Evolutionary conservation across 53 echinoderm and acorn worm genomes (phyloP).

Genomic region (Stichopus horrens): DNA sequence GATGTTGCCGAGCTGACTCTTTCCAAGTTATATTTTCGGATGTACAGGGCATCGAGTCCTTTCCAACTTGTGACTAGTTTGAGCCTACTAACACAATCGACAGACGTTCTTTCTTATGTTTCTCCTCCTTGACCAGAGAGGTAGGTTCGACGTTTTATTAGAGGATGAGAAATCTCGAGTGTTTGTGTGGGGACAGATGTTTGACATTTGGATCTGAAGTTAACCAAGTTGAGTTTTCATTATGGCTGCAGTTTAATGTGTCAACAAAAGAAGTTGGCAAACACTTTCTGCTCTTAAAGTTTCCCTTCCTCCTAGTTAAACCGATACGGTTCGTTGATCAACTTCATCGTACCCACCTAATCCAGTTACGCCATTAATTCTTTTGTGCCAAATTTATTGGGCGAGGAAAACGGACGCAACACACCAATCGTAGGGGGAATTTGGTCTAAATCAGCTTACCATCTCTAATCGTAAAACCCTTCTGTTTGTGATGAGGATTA

Average conservation of each 20-base stretch:
- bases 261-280: slow-evolving; percentile 10
- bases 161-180: neutral
- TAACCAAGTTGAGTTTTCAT: slow-evolving; percentile 12
- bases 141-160: neutral
- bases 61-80: too few relatives aligned
- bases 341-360: neutral
- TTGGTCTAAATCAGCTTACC: too few relatives aligned
- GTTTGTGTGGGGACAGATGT: slow-evolving; percentile 17
- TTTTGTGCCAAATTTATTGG: neutral
- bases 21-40: too few relatives aligned
- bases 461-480: neutral
- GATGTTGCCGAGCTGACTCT: too few relatives aligned
- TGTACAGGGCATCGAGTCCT: too few relatives aligned
- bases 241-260: neutral
- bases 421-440: too few relatives aligned
- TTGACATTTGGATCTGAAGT: slow-evolving; percentile 33
- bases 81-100: too few relatives aligned
- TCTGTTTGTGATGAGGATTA: neutral
- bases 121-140: too few relatives aligned
- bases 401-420: neutral
- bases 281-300: neutral
- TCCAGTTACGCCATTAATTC: neutral
- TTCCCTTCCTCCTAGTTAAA: neutral
- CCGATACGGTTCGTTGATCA: neutral
- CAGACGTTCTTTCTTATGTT: too few relatives aligned